A percentile compares a stretch with the other conserved stretches of the same genome.
phyloP scores from a whole-genome alignment of 2,888 invertebrate genomes.

The Acanthosoma haemorrhoidale region DNA sequence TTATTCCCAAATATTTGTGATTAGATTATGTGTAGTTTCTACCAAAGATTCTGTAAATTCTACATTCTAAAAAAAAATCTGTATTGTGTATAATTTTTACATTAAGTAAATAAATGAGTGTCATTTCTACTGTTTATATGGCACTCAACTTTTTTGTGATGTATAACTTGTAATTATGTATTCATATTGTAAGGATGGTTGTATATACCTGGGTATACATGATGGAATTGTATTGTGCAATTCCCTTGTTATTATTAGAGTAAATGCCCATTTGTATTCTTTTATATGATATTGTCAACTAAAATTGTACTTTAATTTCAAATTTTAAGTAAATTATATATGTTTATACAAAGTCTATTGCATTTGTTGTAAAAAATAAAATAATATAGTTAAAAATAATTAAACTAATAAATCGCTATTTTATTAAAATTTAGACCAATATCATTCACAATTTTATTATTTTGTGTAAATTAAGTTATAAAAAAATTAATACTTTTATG shows the following conservation, averaged over 20 bases:
- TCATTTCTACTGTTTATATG: background rate
- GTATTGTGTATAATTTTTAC: background rate
- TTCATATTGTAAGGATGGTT: background rate
- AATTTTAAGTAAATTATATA: background rate
- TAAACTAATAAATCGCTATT: background rate
- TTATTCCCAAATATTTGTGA: no score
- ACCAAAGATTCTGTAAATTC: no score
- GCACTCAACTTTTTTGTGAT: background rate
- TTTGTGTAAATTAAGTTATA: background rate
- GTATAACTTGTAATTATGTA: constrained; percentile 5
- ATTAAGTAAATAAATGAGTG: background rate
- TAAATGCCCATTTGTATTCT: background rate
- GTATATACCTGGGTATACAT: background rate
- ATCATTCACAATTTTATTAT: background rate
- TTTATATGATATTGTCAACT: background rate
- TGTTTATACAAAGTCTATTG: constrained; percentile 6
- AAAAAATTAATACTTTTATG: background rate
- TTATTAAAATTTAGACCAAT: background rate
- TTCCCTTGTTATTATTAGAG: background rate
- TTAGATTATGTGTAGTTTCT: no score
- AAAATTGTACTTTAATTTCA: background rate
- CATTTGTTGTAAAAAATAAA: constrained; percentile 1
- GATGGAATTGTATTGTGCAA: background rate
- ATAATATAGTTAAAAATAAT: no score
- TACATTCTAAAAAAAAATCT: no score